Evolutionary conservation across 2,113 vertebrate genomes (phyloP), one percentile per base, ranked within the genome.

Genomic region (Onychostoma macrolepis): DNA sequence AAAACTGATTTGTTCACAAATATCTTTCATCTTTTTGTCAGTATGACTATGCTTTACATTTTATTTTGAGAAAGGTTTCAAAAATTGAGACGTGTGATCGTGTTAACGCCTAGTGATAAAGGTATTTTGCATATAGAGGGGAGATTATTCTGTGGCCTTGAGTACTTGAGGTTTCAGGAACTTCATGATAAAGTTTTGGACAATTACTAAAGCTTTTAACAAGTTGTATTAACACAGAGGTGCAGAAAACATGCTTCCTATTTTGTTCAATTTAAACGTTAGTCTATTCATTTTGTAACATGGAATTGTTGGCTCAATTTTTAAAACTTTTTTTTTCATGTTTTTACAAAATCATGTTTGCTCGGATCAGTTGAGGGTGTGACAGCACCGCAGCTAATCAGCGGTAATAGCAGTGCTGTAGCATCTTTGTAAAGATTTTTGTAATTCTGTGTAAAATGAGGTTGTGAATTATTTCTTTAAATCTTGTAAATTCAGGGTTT

Each of bases 291-390:
- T 87, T 0, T 92, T 93, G 92, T 93, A 93, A 94, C 91, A 91
- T 91, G 91, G 93, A 87, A 92, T 72, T 92, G 92, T 94, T 95
- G 90, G 94, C 91, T 89, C 74, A 79, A 76, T 78, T 93, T 92
- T 94, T 92, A 91, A 93, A 93, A 92, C 92, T 88, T 93, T 91
- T 92, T 94, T 91, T 89, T 69, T 88, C 88, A 89, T 91, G 86
- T 83, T 92, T 93, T 92, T 87, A 83, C 92, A 91, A 87, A 93
- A 91, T 93, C 88, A 72, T 92, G 83, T 86, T 83, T 86, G 50
- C 78, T 61, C 7, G 7, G 36, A 78, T 81, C 79, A 53, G 83
- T 80, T 85, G 79, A 84, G 85, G 45, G 15, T 61, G 80, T 41
- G 72, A 77, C 48, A 12, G 48, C 82, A 61, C 72, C 1, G 43